Evolutionary conservation across 2,797 vertebrate genomes (phyloP).

Genomic region (Danionella dracula): DNA sequence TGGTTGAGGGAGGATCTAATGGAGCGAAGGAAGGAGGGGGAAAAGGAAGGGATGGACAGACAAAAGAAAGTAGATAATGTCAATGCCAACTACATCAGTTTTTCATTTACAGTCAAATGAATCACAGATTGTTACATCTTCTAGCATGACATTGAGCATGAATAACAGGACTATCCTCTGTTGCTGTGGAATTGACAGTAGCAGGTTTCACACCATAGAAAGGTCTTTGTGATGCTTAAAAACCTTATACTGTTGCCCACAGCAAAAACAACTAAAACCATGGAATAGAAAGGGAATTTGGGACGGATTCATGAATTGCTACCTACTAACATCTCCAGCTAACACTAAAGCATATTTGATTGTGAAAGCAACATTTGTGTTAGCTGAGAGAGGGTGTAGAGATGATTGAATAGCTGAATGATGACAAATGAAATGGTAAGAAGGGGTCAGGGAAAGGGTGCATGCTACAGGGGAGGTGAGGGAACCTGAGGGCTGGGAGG

Average conservation of each 20-base stretch:
- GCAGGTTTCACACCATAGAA: constrained; percentile 22
- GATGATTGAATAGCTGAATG: constrained; percentile 28
- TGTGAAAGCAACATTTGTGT: constrained; percentile 20
- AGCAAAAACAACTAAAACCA: constrained; percentile 23
- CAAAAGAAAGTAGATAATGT: constrained; percentile 90
- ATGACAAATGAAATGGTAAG: constrained; percentile 6
- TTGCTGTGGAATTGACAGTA: constrained; percentile 36
- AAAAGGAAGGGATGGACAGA: constrained; percentile 73
- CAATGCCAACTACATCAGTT: constrained; percentile 84
- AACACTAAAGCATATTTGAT: constrained; percentile 38
- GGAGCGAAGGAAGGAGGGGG: constrained; percentile 71
- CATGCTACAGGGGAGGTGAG: constrained; percentile 1
- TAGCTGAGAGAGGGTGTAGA: constrained; percentile 42
- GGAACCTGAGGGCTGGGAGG: neutral
- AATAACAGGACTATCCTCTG: constrained; percentile 38
- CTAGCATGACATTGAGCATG: constrained; percentile 46
- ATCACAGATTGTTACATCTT: constrained; percentile 40
- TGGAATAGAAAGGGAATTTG: constrained; percentile 25
- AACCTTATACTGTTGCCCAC: constrained; percentile 41
- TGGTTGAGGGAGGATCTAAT: constrained; percentile 98
- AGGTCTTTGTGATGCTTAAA: neutral
- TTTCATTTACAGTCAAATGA: constrained; percentile 55
- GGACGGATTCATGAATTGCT: constrained; percentile 19
- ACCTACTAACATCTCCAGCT: constrained; percentile 39
- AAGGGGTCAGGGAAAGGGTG: constrained; percentile 18